Base-by-base conservation (phyloP, 2,113 vertebrate species). In the Pavo muticus region DNA sequence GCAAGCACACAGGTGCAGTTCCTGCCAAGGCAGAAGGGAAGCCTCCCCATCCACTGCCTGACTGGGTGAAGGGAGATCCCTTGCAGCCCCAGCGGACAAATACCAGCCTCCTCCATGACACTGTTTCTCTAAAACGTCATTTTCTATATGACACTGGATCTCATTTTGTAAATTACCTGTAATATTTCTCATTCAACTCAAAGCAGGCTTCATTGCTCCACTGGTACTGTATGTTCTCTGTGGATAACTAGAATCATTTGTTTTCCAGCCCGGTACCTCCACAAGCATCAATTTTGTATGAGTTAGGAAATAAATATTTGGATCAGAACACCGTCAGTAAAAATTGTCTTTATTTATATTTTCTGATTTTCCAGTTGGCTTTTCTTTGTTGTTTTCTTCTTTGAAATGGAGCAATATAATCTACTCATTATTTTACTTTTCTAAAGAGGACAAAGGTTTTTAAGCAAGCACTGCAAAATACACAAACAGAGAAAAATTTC, bases 221-320 rank as follows among this genome's bases (percentile, higher is more conserved):
- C 87, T 39, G 47, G 80, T 92, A 84, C 63, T 91, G 24, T 82
- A 68, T 90, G 72, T 91, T 92, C 88, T 87, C n/a, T 87, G 63
- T 96, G 90, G 70, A 57, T 94, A 75, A 70, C 69, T 84, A 88
- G 68, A 91, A 84, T 54, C 73, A 74, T 71, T 95, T 12, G 35
- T 92, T 95, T 91, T 82, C 83, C 67, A 79, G 15, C 44, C 70
- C 57, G 61, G 40, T 94, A 80, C 48, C 61, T 88, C 80, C 83
- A 82, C 59, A 88, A 88, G 40, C 60, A 72, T 94, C 86, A 48
- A 73, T 94, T 97, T 96, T 95, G 83, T 93, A 95, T 94, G 42
- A 95, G 45, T 90, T 91, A 93, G 75, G 40, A 91, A 91, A 74
- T 91, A 90, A 96, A 96, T 94, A 90, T 91, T 94, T 96, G 93